These are phyloP conservation scores for Choloepus didactylus DNA, from an alignment of 2,797 vertebrate genomes.

Conservation along the genomic window DNA sequence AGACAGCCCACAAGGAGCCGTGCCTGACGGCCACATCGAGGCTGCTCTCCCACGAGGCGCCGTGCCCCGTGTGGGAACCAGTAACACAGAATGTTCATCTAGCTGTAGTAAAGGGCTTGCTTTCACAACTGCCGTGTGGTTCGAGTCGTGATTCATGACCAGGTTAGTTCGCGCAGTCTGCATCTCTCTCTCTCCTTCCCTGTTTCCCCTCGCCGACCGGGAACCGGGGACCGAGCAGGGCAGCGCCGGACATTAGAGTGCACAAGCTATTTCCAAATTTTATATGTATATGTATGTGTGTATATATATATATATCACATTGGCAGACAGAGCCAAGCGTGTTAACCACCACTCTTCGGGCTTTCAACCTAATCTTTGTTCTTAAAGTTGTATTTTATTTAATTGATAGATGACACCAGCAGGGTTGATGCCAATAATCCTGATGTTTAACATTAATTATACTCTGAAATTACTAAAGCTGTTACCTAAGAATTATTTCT, in stretches of 20 bases:
- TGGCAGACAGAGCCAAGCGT: background rate
- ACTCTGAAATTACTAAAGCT: background rate
- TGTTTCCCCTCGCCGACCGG: no score
- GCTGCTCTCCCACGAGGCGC: no score
- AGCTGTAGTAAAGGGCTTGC: no score
- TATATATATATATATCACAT: background rate
- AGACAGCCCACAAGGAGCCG: no score
- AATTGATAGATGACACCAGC: slow-evolving; percentile 27
- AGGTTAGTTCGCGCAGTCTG: no score
- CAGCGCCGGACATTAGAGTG: background rate
- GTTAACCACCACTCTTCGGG: background rate
- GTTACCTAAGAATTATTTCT: background rate
- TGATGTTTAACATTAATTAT: background rate
- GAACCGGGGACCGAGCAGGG: no score
- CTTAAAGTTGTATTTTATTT: slow-evolving; percentile 53
- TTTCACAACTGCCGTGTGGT: no score
- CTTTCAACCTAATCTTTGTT: background rate
- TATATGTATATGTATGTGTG: background rate
- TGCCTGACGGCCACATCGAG: no score
- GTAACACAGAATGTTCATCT: no score
- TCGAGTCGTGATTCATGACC: no score
- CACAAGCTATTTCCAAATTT: background rate
- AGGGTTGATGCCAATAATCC: background rate
- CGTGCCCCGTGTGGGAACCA: no score
- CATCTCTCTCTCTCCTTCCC: no score